Evolutionary conservation across 1,140 invertebrate genomes (phyloP).

Genomic region (Bombus ignitus): DNA sequence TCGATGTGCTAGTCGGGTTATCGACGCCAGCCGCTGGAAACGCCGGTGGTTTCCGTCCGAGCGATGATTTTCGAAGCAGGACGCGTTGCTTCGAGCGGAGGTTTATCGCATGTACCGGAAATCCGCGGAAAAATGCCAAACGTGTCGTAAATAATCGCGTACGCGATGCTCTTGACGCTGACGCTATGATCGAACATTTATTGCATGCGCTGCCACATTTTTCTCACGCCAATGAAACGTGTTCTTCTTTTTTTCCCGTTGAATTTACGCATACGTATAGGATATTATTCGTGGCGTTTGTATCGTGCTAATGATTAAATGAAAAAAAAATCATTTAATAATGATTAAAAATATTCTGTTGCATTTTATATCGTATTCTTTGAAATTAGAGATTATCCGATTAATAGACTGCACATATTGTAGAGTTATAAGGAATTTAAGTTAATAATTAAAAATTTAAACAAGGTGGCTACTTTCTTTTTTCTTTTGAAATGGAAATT

Average conservation of each 20-base stretch:
- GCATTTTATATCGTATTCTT: too few species aligned
- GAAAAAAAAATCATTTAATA: too few species aligned
- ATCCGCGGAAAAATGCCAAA: slow-evolving; percentile 39
- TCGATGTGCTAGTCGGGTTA: slow-evolving; percentile 50
- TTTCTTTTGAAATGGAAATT: too few species aligned
- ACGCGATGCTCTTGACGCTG: slow-evolving; percentile 22
- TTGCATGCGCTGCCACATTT: background rate
- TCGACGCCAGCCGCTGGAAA: slow-evolving; percentile 41
- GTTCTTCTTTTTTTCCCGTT: background rate
- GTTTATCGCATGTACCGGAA: slow-evolving; percentile 35
- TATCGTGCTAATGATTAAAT: too few species aligned
- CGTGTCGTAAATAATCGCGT: slow-evolving; percentile 58
- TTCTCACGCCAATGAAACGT: slow-evolving; percentile 21
- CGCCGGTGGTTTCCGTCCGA: slow-evolving; percentile 5
- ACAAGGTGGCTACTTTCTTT: too few species aligned
- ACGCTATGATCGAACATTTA: slow-evolving; percentile 18
- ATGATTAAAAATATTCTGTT: too few species aligned
- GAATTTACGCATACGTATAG: background rate
- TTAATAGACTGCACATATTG: too few species aligned
- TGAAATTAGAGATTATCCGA: too few species aligned
- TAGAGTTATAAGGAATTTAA: too few species aligned
- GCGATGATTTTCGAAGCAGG: slow-evolving; percentile 39
- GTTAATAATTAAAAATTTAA: too few species aligned
- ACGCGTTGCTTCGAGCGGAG: slow-evolving; percentile 17
- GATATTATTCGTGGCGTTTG: too few species aligned